Evolutionary conservation across 2,797 vertebrate genomes (phyloP).

Genomic region (Notoglanidium macrostoma): DNA sequence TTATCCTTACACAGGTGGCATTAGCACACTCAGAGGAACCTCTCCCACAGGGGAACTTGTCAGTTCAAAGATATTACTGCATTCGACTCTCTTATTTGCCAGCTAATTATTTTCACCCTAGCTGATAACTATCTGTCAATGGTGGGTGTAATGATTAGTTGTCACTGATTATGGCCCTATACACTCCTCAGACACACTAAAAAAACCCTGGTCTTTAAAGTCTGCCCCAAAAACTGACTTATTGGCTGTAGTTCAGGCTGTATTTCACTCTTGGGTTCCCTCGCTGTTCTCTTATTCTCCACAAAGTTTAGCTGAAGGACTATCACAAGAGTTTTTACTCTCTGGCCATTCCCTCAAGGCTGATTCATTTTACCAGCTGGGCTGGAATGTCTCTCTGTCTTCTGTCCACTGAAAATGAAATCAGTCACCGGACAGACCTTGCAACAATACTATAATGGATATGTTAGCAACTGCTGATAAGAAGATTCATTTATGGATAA

Average conservation of each 20-base stretch:
- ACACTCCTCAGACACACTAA: slow-evolving; percentile 35
- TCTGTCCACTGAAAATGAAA: slow-evolving; percentile 31
- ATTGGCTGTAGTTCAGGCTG: slow-evolving; percentile 2
- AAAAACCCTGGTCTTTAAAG: slow-evolving; percentile 32
- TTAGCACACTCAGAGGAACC: slow-evolving; percentile 21
- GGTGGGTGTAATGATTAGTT: slow-evolving; percentile 53
- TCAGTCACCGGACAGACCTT: slow-evolving; percentile 17
- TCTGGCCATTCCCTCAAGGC: slow-evolving; percentile 1
- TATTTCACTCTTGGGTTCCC: neutral
- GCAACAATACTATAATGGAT: slow-evolving; percentile 9
- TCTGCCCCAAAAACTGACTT: slow-evolving; percentile 46
- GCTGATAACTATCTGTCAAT: slow-evolving; percentile 45
- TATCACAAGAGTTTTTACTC: slow-evolving; percentile 21
- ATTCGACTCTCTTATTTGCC: slow-evolving; percentile 48
- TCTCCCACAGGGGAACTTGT: slow-evolving; percentile 19
- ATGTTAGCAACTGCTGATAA: slow-evolving; percentile 33
- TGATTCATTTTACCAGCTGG: slow-evolving; percentile 9
- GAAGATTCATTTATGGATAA: slow-evolving; percentile 1
- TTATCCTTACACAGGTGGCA: neutral
- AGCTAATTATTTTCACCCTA: slow-evolving; percentile 50
- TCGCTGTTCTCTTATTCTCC: slow-evolving; percentile 33
- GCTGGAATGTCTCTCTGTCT: neutral
- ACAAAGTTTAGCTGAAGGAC: slow-evolving; percentile 5
- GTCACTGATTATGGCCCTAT: slow-evolving; percentile 41
- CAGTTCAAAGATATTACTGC: slow-evolving; percentile 44